Evolutionary conservation across 2,888 invertebrate species (phyloP).

Genomic region (Coelopa pilipes): DNA sequence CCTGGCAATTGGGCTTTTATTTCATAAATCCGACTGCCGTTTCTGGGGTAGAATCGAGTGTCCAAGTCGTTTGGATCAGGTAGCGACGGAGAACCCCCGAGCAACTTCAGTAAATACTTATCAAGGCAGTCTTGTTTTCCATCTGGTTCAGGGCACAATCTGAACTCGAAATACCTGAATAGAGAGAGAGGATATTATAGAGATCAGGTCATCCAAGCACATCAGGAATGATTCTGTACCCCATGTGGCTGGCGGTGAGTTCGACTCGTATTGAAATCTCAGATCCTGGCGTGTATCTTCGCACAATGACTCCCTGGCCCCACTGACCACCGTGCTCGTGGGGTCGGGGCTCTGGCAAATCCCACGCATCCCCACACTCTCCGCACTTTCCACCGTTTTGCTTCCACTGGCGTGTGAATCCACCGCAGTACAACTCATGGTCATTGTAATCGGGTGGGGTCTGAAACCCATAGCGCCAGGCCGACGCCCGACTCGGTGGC

Average conservation of each 20-base stretch:
- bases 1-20: constrained; percentile 74
- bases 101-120: constrained; percentile 73
- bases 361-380: constrained; percentile 88
- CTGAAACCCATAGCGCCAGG: constrained; percentile 89
- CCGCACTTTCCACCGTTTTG: constrained; percentile 87
- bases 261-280: constrained; percentile 81
- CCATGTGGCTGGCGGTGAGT: constrained; percentile 88
- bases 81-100: constrained; percentile 64
- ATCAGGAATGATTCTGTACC: constrained; percentile 62
- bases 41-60: constrained; percentile 78
- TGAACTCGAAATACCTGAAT: constrained; percentile 80
- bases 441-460: constrained; percentile 92
- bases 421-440: constrained; percentile 88
- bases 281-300: constrained; percentile 77
- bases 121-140: constrained; percentile 83
- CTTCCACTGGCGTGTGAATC: constrained; percentile 85
- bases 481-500: constrained; percentile 87
- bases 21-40: constrained; percentile 83
- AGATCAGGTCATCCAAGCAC: background rate
- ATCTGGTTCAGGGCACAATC: constrained; percentile 79
- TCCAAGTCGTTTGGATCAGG: constrained; percentile 68
- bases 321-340: constrained; percentile 88
- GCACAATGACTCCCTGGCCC: constrained; percentile 83
- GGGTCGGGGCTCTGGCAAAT: constrained; percentile 75
- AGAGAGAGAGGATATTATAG: background rate